Conservation (phyloP, 2,797 vertebrate species). For the Cichlasoma orientale region DNA sequence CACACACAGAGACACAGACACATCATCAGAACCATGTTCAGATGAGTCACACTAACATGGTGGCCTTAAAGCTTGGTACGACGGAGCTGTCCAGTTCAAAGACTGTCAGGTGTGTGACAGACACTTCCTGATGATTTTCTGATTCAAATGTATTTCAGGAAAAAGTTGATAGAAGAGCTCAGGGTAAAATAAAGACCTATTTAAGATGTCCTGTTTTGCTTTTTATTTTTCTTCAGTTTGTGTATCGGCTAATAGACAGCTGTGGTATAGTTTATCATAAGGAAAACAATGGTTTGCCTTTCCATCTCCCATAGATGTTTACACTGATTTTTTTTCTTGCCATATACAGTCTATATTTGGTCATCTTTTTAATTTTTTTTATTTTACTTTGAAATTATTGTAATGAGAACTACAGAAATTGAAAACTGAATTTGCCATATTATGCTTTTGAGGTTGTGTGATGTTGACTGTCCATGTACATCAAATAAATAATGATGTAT, state of each 20-base stretch:
- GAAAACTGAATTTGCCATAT: conserved; percentile 41
- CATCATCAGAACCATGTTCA: conserved; percentile 36
- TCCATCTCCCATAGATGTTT: conserved; percentile 15
- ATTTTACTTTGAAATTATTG: conserved; percentile 16
- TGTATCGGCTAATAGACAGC: conserved; percentile 9
- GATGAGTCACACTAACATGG: conserved; percentile 43
- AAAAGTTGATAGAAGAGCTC: conserved; percentile 62
- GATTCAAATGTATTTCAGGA: conserved; percentile 49
- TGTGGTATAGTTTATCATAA: conserved; percentile 3
- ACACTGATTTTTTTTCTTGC: conserved; percentile 32
- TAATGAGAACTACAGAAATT: conserved; percentile 19
- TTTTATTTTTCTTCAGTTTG: conserved; percentile 49
- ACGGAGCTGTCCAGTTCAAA: conserved; percentile 43
- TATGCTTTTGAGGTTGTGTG: conserved; percentile 35
- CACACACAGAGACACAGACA: conserved; percentile 11
- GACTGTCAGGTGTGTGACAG: conserved; percentile 37
- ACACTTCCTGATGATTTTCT: conserved; percentile 37
- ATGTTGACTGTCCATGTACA: conserved; percentile 37
- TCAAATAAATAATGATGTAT: conserved; percentile 74
- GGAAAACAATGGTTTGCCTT: conserved; percentile 14
- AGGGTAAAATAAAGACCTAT: conserved; percentile 69
- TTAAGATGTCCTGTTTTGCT: conserved; percentile 44
- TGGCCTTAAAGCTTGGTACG: conserved; percentile 70
- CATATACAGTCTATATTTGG: conserved; percentile 9
- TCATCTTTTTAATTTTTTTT: conserved; percentile 14